phyloP scores from a whole-genome alignment of 92 coral and sea anemone genomes.

The Scolanthus callimorphus region DNA sequence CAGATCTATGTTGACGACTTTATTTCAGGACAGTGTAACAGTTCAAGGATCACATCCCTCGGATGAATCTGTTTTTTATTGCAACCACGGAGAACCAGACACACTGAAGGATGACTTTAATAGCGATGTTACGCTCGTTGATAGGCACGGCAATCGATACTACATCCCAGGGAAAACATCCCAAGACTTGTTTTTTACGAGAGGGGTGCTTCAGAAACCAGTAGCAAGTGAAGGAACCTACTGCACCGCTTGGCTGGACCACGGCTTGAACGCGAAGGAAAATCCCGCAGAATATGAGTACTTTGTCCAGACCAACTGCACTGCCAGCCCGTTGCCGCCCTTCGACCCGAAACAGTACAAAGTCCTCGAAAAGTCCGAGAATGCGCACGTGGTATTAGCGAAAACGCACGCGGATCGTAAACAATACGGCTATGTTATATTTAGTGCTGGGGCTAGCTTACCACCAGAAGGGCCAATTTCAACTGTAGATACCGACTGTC shows the following conservation, averaged over 20 bases:
- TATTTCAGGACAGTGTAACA: background rate
- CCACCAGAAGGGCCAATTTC: background rate
- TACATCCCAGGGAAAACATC: background rate
- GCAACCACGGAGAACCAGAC: background rate
- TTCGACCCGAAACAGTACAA: background rate
- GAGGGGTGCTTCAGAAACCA: background rate
- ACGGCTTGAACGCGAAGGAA: background rate
- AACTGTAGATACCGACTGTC: background rate
- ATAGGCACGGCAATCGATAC: background rate
- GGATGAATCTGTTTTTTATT: background rate
- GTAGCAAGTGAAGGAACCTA: background rate
- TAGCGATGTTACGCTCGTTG: background rate
- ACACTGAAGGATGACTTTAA: background rate
- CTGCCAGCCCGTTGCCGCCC: background rate
- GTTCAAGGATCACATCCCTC: background rate
- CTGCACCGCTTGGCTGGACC: background rate
- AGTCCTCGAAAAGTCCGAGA: background rate
- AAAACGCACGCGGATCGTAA: background rate
- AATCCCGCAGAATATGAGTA: background rate
- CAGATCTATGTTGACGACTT: background rate
- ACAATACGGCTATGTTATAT: background rate
- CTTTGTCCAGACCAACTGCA: background rate
- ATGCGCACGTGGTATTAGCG: background rate
- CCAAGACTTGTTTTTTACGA: background rate
- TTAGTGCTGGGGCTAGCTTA: background rate